Evolutionary conservation across 2,888 invertebrate genomes (phyloP), one percentile per base, ranked within the genome.

Genomic region (Trissonchulus sp.): DNA sequence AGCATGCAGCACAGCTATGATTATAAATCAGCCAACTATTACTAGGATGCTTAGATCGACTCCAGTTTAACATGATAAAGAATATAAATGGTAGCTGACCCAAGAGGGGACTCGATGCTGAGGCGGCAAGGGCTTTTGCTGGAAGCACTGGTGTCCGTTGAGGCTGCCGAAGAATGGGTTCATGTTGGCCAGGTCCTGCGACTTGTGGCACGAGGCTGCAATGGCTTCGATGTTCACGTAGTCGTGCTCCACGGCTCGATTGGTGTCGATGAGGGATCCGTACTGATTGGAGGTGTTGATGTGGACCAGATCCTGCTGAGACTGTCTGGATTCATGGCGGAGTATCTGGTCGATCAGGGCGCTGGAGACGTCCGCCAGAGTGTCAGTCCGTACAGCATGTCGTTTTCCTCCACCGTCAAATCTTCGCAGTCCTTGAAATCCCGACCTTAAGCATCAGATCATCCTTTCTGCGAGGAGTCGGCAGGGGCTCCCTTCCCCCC

Each of bases 31-130:
- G n/a, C n/a, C n/a, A n/a, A n/a, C n/a, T n/a, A n/a, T n/a, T n/a
- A n/a, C n/a, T n/a, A n/a, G n/a, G n/a, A n/a, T n/a, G n/a, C n/a
- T n/a, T n/a, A n/a, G n/a, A n/a, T n/a, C n/a, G n/a, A n/a, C n/a
- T n/a, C n/a, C n/a, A n/a, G n/a, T n/a, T n/a, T n/a, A n/a, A n/a
- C n/a, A n/a, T n/a, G n/a, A n/a, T n/a, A n/a, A n/a, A n/a, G n/a
- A n/a, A n/a, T n/a, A n/a, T n/a, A n/a, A n/a, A n/a, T n/a, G n/a
- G n/a, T n/a, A n/a, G 37, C 28, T 65, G 8, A 65, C 68, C 68
- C 68, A 65, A 65, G 68, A 65, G n/a, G 68, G 68, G 31, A 65
- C n/a, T 65, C 68, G 68, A 28, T 65, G 68, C 28, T 65, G 68
- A 15, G 68, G 68, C 8, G 68, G 68, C 8, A 34, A 8, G 18